These are phyloP conservation scores for Apotomis capreana DNA, from an alignment of 2,888 invertebrate species.

Conservation along the genomic window DNA sequence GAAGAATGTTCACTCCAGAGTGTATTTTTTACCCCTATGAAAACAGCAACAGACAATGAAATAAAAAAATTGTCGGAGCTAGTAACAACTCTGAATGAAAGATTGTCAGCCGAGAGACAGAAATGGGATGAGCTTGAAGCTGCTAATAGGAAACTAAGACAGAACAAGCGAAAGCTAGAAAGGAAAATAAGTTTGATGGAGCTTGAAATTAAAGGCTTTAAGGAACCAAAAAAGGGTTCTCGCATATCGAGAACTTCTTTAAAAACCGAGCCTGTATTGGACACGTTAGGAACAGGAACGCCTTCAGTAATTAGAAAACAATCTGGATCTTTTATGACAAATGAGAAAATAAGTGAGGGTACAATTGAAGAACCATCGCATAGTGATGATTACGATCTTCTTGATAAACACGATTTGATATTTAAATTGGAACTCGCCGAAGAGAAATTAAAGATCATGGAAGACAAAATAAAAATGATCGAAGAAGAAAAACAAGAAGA, in stretches of 20 bases:
- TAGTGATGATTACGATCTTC: constrained; percentile 56
- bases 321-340: constrained; percentile 57
- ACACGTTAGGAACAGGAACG: constrained; percentile 49
- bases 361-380: constrained; percentile 59
- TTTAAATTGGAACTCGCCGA: constrained; percentile 84
- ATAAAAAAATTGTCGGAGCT: constrained; percentile 84
- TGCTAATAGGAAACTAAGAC: constrained; percentile 81
- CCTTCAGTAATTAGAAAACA: constrained; percentile 55
- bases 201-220: constrained; percentile 59
- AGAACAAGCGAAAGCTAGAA: constrained; percentile 73
- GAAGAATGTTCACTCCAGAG: constrained; percentile 78
- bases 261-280: constrained; percentile 51
- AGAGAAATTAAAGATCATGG: constrained; percentile 86
- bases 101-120: constrained; percentile 83
- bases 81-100: constrained; percentile 80
- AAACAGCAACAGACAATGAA: constrained; percentile 85
- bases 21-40: constrained; percentile 79
- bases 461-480: constrained; percentile 85
- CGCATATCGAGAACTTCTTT: constrained; percentile 60
- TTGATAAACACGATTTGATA: constrained; percentile 73
- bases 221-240: constrained; percentile 63
- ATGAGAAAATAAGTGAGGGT: constrained; percentile 63
- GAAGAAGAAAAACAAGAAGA: constrained; percentile 86
- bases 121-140: constrained; percentile 84
- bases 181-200: constrained; percentile 59